phyloP scores from a whole-genome alignment of 2,888 invertebrate species.

The Deilephila elpenor region DNA sequence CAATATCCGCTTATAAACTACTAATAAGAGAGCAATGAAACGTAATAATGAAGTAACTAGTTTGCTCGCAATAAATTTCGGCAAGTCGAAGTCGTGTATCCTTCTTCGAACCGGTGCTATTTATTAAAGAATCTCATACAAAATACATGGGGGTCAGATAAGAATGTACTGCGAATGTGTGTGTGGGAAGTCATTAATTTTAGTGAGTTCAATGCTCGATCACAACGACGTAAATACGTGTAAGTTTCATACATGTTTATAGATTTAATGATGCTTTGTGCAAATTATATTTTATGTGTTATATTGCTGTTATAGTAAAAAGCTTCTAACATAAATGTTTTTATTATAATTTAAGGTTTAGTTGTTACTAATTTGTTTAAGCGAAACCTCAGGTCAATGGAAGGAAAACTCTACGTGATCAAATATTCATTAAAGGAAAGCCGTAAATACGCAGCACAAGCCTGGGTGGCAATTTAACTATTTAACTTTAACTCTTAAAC shows the following conservation, averaged over 20 bases:
- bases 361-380: no score
- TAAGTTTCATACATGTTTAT: slow-evolving; percentile 4
- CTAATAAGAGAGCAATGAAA: slow-evolving; percentile 17
- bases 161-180: slow-evolving; percentile 25
- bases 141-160: slow-evolving; percentile 24
- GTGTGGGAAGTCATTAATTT: slow-evolving; percentile 34
- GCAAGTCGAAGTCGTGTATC: slow-evolving; percentile 2
- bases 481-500: slow-evolving; percentile 20
- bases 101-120: slow-evolving; percentile 22
- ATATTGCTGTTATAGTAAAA: not conserved
- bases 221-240: slow-evolving; percentile 21
- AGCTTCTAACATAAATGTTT: no score
- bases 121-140: slow-evolving; percentile 23
- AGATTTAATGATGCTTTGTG: not conserved
- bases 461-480: slow-evolving; percentile 6
- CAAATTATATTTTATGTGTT: not conserved
- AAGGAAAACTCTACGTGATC: not conserved
- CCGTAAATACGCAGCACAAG: slow-evolving; percentile 5
- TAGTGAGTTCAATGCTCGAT: slow-evolving; percentile 30
- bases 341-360: no score
- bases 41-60: slow-evolving; percentile 20
- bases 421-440: slow-evolving; percentile 14
- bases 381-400: no score
- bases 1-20: slow-evolving; percentile 19
- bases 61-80: slow-evolving; percentile 24